Conservation (phyloP, 2,888 invertebrate species). For the Gastracanthus pulcherrimus region DNA sequence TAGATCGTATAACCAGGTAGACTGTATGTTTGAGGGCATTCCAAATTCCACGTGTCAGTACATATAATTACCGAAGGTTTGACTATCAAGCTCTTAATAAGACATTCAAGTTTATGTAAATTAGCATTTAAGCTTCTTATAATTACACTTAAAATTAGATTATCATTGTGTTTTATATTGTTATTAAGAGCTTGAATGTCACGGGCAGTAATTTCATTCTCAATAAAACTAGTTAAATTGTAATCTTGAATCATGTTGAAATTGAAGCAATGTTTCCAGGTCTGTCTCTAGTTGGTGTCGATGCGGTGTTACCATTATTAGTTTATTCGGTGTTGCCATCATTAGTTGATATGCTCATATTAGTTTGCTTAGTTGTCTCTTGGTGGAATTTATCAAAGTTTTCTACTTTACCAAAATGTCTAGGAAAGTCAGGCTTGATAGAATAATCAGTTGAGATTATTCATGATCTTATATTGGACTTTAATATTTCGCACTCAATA, state of each 20-base stretch:
- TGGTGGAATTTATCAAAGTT: neutral
- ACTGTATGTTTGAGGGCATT: neutral
- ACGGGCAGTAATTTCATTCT: neutral
- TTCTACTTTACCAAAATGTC: neutral
- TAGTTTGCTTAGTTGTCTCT: neutral
- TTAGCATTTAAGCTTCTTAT: constrained; percentile 29
- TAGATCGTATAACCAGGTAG: constrained; percentile 11
- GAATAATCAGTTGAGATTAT: constrained; percentile 14
- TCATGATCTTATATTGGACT: constrained; percentile 22
- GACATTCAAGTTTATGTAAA: constrained; percentile 1
- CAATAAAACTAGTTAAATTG: too few relatives aligned
- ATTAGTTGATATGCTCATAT: neutral
- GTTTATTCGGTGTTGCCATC: neutral
- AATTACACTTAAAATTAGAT: neutral
- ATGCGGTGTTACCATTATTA: neutral
- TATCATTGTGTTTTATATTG: neutral
- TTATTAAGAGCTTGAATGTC: neutral
- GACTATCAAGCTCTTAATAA: constrained; percentile 3
- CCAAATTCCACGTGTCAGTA: constrained; percentile 17
- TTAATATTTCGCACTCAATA: constrained; percentile 15
- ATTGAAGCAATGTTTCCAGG: too few relatives aligned
- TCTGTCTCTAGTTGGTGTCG: too few relatives aligned
- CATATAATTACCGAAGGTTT: constrained; percentile 26
- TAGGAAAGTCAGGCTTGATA: neutral
- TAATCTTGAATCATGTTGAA: neutral